Evolutionary conservation across 2,113 vertebrate genomes (phyloP).

Genomic region (Dipodomys merriami): DNA sequence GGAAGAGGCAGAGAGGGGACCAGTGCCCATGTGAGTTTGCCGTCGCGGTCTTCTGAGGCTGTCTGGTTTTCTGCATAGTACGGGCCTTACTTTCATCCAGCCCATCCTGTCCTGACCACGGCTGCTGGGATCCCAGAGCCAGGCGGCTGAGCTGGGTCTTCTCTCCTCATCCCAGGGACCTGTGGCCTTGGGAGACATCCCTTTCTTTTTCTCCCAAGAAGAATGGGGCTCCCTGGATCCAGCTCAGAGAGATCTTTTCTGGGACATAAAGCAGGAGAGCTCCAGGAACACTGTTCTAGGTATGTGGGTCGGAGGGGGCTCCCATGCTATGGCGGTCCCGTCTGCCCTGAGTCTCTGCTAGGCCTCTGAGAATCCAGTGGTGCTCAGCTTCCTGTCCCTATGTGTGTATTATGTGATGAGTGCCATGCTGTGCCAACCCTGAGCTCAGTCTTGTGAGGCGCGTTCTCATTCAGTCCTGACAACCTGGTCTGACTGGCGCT

Average conservation of each 20-base stretch:
- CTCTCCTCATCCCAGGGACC: slow-evolving; percentile 49
- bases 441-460: not conserved
- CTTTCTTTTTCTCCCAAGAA: slow-evolving; percentile 80
- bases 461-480: not conserved
- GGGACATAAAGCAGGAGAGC: slow-evolving; percentile 78
- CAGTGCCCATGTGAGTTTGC: slow-evolving; percentile 65
- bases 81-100: not conserved
- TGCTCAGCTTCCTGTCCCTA: not conserved
- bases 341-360: not conserved
- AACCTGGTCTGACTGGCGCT: not conserved
- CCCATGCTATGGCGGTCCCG: not conserved
- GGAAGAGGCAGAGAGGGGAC: not conserved
- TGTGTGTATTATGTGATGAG: not conserved
- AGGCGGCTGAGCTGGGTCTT: not conserved
- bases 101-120: not conserved
- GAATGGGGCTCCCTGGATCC: slow-evolving; percentile 76
- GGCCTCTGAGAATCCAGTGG: not conserved
- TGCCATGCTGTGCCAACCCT: not conserved
- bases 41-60: not conserved
- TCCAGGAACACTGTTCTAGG: slow-evolving; percentile 51
- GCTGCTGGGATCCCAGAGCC: slow-evolving; percentile 16
- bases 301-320: slow-evolving; percentile 18
- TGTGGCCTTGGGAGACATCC: slow-evolving; percentile 69
- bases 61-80: not conserved
- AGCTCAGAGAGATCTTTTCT: slow-evolving; percentile 77